Evolutionary conservation across 2,888 invertebrate genomes (phyloP).

Genomic region (Parnassius mnemosyne): DNA sequence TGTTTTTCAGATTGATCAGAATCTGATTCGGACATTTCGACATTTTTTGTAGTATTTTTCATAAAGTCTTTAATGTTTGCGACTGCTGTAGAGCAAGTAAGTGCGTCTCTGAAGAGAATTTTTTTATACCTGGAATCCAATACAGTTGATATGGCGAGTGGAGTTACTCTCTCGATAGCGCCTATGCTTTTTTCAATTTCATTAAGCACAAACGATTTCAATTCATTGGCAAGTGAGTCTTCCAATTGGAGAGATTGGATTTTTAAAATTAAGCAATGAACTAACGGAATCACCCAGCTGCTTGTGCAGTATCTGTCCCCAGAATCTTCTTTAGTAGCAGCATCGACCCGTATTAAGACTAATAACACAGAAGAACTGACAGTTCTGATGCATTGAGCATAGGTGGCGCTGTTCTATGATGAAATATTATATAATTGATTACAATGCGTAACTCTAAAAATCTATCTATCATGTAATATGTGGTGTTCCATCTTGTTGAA

Average conservation of each 20-base stretch:
- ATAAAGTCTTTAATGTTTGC: not conserved
- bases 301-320: too few relatives aligned
- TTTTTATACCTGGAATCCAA: conserved; percentile 2
- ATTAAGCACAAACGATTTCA: not conserved
- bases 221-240: conserved; percentile 25
- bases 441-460: conserved; percentile 14
- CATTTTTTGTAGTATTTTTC: not conserved
- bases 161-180: not conserved
- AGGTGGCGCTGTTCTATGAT: too few relatives aligned
- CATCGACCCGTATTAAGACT: too few relatives aligned
- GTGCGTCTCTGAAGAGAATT: not conserved
- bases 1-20: not conserved
- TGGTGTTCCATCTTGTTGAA: not conserved
- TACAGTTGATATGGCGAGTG: not conserved
- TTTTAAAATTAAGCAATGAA: too few relatives aligned
- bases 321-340: not conserved
- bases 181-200: conserved; percentile 1
- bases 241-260: too few relatives aligned
- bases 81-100: not conserved
- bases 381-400: too few relatives aligned
- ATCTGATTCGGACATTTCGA: not conserved
- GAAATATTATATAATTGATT: too few relatives aligned
- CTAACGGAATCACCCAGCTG: too few relatives aligned
- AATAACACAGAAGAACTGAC: too few relatives aligned
- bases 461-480: not conserved